A percentile compares a stretch with the other conserved stretches of the same genome.
Evolutionary conservation across 2,888 invertebrate genomes (phyloP).

Genomic region (Campoplex nolae): DNA sequence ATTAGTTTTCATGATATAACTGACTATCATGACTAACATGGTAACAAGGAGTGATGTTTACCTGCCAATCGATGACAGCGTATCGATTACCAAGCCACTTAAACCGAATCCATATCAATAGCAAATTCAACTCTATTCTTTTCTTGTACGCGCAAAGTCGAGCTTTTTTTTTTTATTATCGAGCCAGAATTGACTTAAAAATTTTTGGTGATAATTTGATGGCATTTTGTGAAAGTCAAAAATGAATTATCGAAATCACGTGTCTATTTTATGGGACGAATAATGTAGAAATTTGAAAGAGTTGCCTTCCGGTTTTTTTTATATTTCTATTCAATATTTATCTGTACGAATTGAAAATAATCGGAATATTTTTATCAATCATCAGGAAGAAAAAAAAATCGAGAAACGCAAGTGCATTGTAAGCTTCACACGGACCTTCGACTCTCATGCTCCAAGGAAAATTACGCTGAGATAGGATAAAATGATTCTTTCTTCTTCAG

Average conservation of each 20-base stretch:
- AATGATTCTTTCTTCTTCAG: neutral
- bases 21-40: conserved; percentile 10
- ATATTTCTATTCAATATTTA: too few species aligned
- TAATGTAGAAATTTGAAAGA: neutral
- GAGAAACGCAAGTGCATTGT: neutral
- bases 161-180: neutral
- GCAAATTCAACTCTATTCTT: neutral
- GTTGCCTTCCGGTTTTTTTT: neutral
- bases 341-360: too few species aligned
- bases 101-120: conserved; percentile 42
- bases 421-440: neutral
- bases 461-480: neutral
- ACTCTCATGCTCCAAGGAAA: too few species aligned
- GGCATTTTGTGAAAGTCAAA: neutral
- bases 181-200: neutral
- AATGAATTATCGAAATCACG: neutral
- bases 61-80: conserved; percentile 29
- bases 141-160: neutral
- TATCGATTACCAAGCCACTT: conserved; percentile 51
- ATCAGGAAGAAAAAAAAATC: too few species aligned
- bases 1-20: conserved; percentile 32
- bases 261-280: too few species aligned
- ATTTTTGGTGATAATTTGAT: neutral
- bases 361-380: too few species aligned
- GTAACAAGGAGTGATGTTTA: conserved; percentile 36